Conservation (phyloP, 1,140 invertebrate species). For the Coelopa frigida region DNA sequence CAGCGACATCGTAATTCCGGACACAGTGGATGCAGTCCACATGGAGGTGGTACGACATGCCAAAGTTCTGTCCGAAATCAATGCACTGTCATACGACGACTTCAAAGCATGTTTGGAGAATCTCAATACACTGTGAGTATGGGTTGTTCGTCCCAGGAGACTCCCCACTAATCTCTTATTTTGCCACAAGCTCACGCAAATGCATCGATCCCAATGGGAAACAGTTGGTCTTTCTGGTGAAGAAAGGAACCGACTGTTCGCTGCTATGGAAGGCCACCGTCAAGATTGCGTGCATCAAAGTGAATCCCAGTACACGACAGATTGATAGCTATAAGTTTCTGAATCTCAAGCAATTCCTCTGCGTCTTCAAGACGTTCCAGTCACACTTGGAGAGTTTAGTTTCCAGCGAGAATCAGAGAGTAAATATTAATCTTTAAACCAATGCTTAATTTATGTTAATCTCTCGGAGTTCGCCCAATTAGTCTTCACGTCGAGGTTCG, state of each 20-base stretch:
- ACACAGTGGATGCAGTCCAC: conserved; percentile 23
- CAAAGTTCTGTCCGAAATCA: conserved; percentile 42
- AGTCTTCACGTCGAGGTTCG: conserved; percentile 12
- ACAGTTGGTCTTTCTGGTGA: conserved; percentile 58
- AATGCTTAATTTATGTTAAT: neutral
- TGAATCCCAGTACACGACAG: conserved; percentile 46
- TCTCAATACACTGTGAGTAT: conserved; percentile 49
- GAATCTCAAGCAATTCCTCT: conserved; percentile 55
- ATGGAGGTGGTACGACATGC: conserved; percentile 34
- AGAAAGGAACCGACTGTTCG: conserved; percentile 55
- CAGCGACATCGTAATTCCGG: conserved; percentile 17
- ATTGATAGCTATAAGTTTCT: conserved; percentile 53
- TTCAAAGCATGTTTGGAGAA: conserved; percentile 47
- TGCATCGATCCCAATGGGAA: conserved; percentile 55
- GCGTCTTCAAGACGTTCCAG: conserved; percentile 48
- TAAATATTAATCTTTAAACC: conserved; percentile 5
- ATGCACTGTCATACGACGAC: conserved; percentile 49
- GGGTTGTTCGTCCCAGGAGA: conserved; percentile 1
- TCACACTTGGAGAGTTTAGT: conserved; percentile 26
- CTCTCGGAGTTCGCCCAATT: neutral
- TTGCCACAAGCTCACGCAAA: conserved; percentile 48
- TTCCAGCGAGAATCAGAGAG: conserved; percentile 20
- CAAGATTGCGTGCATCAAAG: conserved; percentile 59
- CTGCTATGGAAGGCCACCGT: conserved; percentile 64
- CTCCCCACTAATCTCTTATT: conserved; percentile 5